A percentile compares a stretch with the other conserved stretches of the same genome.
These are phyloP conservation scores for Bucco capensis DNA, from an alignment of 2,113 vertebrate genomes.

Conservation along the genomic window DNA sequence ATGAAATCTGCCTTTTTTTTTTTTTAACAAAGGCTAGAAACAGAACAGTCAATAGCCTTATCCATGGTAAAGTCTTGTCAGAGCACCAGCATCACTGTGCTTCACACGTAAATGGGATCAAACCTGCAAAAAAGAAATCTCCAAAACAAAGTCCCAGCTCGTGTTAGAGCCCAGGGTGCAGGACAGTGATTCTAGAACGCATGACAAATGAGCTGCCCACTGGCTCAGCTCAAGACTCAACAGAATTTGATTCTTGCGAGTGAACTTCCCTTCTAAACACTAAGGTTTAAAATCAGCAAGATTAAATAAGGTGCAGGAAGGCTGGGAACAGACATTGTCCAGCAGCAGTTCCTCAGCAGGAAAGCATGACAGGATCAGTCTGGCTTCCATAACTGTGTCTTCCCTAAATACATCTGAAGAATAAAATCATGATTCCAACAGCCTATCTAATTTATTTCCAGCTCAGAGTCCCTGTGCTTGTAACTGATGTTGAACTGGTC, in stretches of 20 bases:
- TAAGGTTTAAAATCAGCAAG: background rate
- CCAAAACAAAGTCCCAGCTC: background rate
- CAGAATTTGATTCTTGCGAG: background rate
- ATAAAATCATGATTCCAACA: background rate
- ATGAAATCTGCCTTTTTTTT: background rate
- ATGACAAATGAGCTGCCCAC: fast-evolving
- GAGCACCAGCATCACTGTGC: background rate
- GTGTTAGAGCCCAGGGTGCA: fast-evolving
- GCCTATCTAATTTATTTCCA: background rate
- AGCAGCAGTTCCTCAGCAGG: background rate
- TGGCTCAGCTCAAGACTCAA: background rate
- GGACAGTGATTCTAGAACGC: fast-evolving
- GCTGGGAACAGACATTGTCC: background rate
- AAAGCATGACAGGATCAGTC: background rate
- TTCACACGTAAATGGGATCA: fast-evolving
- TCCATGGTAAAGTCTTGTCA: background rate
- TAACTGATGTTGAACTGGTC: background rate
- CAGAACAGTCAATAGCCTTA: background rate
- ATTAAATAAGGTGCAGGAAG: background rate
- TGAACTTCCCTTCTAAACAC: background rate
- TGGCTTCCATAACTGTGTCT: background rate
- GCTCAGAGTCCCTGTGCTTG: background rate
- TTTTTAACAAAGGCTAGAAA: background rate
- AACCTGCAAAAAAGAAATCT: background rate
- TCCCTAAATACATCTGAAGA: background rate